Evolutionary conservation across 2,113 vertebrate species (phyloP), one percentile per base, ranked within the genome.

Genomic region (Corynorhinus townsendii): DNA sequence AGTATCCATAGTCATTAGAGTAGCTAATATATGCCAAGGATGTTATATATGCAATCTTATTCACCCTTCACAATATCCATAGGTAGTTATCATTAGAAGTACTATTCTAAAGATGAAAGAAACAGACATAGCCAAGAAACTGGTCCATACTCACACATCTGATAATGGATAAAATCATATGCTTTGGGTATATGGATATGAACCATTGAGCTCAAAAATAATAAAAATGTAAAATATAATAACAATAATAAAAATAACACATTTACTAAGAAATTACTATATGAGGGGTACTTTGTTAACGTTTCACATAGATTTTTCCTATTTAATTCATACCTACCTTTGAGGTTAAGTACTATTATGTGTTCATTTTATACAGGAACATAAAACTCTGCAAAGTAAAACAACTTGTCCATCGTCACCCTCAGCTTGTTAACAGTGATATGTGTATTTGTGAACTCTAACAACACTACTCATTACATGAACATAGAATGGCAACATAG

Each of bases 381-480:
- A 91, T 30, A 89, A 91, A 94, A 90, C 12, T 72, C 22, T 89
- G 26, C 43, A 92, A 49, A 76, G n/a, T 14, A 40, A 89, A 90
- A 87, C 38, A 92, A 73, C 17, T 71, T 71, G 22, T 26, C 56
- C 33, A 89, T 72, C 14, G 64, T 64, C 86, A 80, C 14, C n/a
- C 33, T 87, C 33, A n/a, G 24, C 45, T n/a, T 72, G n/a, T 33
- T n/a, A 83, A 89, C 7, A 52, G 22, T 59, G 2, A 82, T 4
- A 45, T 16, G 49, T 24, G 22, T 22, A 77, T 73, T 68, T 43
- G 15, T 47, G 22, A 90, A 85, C 59, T 89, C 59, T 66, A 95
- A 73, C 35, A 95, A 8, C 3, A 45, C 43, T 82, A 33, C 14
- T 84, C 20, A 62, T 76, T 71, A 38, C 68, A 38, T 69, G 71